Evolutionary conservation across 2,888 invertebrate genomes (phyloP), one percentile per base, ranked within the genome.

Genomic region (Drosophila prostipennis): DNA sequence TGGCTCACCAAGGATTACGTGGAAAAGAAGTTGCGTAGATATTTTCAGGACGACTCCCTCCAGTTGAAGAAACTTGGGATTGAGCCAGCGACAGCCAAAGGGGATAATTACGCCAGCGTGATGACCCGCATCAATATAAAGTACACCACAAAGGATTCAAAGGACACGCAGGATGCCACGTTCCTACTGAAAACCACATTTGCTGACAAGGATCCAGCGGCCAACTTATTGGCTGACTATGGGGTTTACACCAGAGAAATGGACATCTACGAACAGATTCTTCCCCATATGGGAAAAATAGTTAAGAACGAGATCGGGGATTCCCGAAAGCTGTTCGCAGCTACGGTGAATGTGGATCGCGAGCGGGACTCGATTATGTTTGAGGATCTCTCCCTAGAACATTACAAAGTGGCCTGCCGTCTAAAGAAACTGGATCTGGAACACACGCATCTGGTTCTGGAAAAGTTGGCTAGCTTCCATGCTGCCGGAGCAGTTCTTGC

Each of bases 401-500:
- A 76, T 0, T 91, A 79, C 57, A 55, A 52, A 10, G 80, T 79
- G 16, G 81, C 77, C 6, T 73, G 87, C 65, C 80, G 89, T 0
- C 14, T 83, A 0, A 48, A 72, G 26, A 85, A 90, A 49, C 78
- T 93, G 54, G 92, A 93, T 65, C 36, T 92, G 29, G 76, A 83
- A 2, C 93, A 93, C 57, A 79, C 91, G 0, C 88, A 79, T 51
- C 10, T 92, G 8, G 89, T 91, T 1, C 67, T 93, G 7, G 81
- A 80, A 7, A 87, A 91, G 2, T 60, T 93, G 52, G 93, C 93
- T 0, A 86, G 87, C 61, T 92, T 93, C 51, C 93, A 93, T 76
- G 92, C 92, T 0, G 84, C 92, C 0, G 91, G 91, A 0, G 90
- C 93, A 0, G 91, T 91, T 1, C 83, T 91, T 29, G 92, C 92